phyloP scores from a whole-genome alignment of 92 coral and sea anemone genomes.

The Zoanthus sociatus region DNA sequence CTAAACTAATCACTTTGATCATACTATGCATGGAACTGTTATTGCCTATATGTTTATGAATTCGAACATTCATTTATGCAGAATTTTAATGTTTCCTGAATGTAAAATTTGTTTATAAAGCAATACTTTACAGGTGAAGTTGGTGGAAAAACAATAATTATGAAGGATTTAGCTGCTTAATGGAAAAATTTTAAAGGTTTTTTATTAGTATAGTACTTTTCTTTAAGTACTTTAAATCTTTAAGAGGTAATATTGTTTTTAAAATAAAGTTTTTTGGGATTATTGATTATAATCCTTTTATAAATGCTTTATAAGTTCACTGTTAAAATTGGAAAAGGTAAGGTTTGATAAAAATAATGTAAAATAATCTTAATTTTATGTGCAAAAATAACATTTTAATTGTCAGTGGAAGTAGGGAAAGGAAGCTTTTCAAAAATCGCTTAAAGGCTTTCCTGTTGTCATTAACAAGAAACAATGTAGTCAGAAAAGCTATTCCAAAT shows the following conservation, averaged over 20 bases:
- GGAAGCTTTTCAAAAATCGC: conserved; percentile 1
- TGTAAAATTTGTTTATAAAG: background rate
- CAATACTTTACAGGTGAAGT: conserved; percentile 6
- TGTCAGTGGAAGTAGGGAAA: background rate
- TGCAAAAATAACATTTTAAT: no score
- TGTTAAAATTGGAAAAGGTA: background rate
- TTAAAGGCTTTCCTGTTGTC: background rate
- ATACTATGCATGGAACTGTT: background rate
- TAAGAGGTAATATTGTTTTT: no score
- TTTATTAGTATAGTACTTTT: no score
- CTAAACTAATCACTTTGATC: no score
- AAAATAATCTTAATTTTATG: no score
- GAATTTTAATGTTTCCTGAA: background rate
- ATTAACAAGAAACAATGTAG: conserved; percentile 8
- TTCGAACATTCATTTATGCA: background rate
- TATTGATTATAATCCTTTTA: no score
- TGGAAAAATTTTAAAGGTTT: background rate
- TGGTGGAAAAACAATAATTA: background rate
- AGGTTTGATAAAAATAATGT: background rate
- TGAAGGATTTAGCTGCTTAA: background rate
- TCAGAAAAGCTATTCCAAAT: background rate
- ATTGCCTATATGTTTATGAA: background rate
- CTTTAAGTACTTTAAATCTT: no score
- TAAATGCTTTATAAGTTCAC: no score
- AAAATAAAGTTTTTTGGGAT: no score